phyloP scores from a whole-genome alignment of 2,888 invertebrate genomes.

The Salpingus planirostris region DNA sequence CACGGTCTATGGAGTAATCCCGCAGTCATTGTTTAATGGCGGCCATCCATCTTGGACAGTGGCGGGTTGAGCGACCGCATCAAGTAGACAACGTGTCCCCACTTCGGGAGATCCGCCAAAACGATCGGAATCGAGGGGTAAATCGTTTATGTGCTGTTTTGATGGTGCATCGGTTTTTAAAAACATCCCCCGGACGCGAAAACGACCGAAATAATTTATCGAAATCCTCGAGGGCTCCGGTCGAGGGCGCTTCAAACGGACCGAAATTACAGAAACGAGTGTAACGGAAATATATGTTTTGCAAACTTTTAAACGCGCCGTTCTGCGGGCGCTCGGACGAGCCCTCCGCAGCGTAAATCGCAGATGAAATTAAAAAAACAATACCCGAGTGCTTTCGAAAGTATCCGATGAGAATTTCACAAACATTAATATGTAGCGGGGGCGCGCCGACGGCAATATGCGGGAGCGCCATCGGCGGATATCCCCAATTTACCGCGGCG shows the following conservation, averaged over 20 bases:
- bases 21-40: slow-evolving; percentile 28
- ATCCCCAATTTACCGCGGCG: too few species aligned
- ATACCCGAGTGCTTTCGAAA: slow-evolving; percentile 8
- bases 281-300: slow-evolving; percentile 22
- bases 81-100: slow-evolving; percentile 22
- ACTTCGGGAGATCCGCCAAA: neutral
- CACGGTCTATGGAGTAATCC: slow-evolving; percentile 19
- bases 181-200: slow-evolving; percentile 5
- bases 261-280: slow-evolving; percentile 20
- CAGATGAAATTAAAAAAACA: slow-evolving; percentile 11
- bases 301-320: slow-evolving; percentile 18
- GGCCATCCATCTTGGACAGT: slow-evolving; percentile 24
- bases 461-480: too few species aligned
- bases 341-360: slow-evolving; percentile 14
- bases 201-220: slow-evolving; percentile 19
- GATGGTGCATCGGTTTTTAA: too few species aligned
- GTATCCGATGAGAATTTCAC: slow-evolving; percentile 8
- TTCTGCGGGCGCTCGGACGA: slow-evolving; percentile 11
- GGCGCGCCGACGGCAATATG: too few species aligned
- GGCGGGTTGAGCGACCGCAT: slow-evolving; percentile 19
- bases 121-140: too few species aligned
- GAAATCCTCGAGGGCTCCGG: slow-evolving; percentile 17
- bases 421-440: slow-evolving; percentile 1
- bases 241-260: slow-evolving; percentile 17
- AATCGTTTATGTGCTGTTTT: too few species aligned